A percentile compares a stretch with the other conserved stretches of the same genome.
phyloP scores from a whole-genome alignment of 2,113 vertebrate species.

The Grantiella picta region DNA sequence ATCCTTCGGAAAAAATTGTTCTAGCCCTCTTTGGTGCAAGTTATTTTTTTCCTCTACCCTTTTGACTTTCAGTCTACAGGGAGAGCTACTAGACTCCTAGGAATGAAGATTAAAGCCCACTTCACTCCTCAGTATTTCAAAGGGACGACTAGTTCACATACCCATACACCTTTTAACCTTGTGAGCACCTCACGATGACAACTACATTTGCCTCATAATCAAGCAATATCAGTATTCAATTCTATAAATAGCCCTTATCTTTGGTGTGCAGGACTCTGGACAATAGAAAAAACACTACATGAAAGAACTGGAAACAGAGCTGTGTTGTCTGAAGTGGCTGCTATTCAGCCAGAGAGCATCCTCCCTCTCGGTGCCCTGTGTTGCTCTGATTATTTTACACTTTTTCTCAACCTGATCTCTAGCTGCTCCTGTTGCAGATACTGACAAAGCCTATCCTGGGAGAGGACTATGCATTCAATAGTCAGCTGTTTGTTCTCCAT shows the following conservation, averaged over 20 bases:
- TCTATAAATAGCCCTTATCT: neutral
- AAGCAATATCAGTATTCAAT: neutral
- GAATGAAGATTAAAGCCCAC: neutral
- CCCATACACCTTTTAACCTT: neutral
- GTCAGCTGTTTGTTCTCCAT: neutral
- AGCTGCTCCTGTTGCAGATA: neutral
- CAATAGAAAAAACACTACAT: neutral
- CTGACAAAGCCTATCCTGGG: neutral
- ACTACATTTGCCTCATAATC: neutral
- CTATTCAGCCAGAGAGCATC: neutral
- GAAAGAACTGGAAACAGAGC: neutral
- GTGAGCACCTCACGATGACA: neutral
- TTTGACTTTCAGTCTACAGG: neutral
- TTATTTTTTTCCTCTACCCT: neutral
- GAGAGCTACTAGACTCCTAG: neutral
- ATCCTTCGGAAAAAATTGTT: neutral
- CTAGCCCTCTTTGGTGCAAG: neutral
- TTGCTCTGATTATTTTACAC: neutral
- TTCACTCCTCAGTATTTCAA: neutral
- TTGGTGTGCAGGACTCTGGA: neutral
- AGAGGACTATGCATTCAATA: neutral
- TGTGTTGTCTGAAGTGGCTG: neutral
- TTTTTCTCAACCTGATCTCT: neutral
- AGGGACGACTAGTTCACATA: neutral
- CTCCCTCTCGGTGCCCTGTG: neutral